Conservation (phyloP, 2,797 vertebrate species). For the Orientallactaga sibirica region DNA sequence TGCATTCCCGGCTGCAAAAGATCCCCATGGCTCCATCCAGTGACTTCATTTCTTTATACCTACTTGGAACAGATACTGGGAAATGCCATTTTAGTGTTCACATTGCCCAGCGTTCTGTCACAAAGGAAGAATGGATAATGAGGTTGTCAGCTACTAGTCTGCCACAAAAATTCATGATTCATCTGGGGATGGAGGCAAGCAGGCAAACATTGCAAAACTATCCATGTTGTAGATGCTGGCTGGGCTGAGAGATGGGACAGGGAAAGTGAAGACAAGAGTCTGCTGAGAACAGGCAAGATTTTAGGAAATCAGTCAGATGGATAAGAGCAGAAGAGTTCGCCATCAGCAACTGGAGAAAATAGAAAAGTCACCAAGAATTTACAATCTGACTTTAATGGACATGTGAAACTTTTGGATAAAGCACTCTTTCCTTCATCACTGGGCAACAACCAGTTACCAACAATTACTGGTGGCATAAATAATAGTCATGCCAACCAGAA, state of each 20-base stretch:
- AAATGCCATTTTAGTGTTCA: background rate
- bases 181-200: too few relatives aligned
- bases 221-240: background rate
- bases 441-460: background rate
- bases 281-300: background rate
- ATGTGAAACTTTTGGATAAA: slow-evolving; percentile 39
- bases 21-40: background rate
- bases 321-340: slow-evolving; percentile 18
- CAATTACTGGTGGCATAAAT: background rate
- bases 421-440: background rate
- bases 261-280: background rate
- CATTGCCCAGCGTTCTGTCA: background rate
- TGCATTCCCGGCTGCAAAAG: slow-evolving; percentile 16
- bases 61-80: background rate
- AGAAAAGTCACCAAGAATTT: slow-evolving; percentile 36
- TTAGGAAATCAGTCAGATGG: slow-evolving; percentile 21
- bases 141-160: background rate
- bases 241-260: background rate
- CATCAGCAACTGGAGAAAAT: background rate
- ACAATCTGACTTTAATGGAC: background rate
- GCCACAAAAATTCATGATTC: background rate
- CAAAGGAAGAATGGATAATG: slow-evolving; percentile 29
- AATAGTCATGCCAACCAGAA: background rate
- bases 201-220: background rate
- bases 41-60: background rate